phyloP scores from a whole-genome alignment of 1,140 invertebrate genomes.

The Lanistes nyassanus region DNA sequence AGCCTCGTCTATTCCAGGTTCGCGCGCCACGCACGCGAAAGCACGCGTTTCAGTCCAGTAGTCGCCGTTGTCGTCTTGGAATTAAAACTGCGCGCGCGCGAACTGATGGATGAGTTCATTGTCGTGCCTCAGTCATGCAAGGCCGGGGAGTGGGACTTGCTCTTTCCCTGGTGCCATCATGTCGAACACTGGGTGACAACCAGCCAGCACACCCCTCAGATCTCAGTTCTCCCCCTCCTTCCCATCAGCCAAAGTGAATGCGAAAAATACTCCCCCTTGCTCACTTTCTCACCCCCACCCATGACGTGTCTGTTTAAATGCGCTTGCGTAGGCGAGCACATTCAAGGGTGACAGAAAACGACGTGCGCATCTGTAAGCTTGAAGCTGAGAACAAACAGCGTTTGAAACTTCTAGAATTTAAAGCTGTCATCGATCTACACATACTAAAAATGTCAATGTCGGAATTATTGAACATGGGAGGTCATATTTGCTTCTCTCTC shows the following conservation, averaged over 20 bases:
- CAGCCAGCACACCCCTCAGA: background rate
- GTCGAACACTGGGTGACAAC: background rate
- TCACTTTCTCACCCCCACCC: too few species aligned
- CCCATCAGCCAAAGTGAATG: too few species aligned
- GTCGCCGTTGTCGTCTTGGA: too few species aligned
- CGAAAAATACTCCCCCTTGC: too few species aligned
- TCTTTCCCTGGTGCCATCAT: background rate
- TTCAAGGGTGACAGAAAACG: background rate
- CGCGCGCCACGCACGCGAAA: too few species aligned
- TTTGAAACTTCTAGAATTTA: background rate
- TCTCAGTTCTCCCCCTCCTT: too few species aligned
- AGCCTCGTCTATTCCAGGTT: too few species aligned
- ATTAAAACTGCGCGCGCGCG: too few species aligned
- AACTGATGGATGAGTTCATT: too few species aligned
- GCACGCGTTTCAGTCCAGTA: too few species aligned
- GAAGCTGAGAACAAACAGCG: background rate
- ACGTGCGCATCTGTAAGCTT: conserved; percentile 5
- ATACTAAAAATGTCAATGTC: background rate
- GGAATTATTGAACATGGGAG: background rate
- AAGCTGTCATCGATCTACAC: background rate
- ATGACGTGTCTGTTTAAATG: conserved; percentile 2
- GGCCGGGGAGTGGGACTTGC: too few species aligned
- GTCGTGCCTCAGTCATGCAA: too few species aligned
- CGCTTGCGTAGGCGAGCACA: background rate
- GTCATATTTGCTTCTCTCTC: conserved; percentile 11